Percentiles rank a stretch among this genome's conserved stretches.
Conservation (phyloP, 2,797 vertebrate species). For the Calcarius lapponicus region DNA sequence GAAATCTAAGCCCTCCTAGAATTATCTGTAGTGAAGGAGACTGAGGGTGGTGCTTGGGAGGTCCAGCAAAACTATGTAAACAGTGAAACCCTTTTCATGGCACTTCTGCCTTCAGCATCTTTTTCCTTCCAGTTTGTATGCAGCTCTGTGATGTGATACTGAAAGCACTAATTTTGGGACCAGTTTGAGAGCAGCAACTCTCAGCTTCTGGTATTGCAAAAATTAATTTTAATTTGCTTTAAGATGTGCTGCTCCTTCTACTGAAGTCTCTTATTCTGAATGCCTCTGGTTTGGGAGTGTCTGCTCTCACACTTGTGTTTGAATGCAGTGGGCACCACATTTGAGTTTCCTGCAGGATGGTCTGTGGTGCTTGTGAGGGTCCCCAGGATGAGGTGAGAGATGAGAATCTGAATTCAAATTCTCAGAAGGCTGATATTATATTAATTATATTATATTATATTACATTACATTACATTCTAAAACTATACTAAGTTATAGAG, state of each 20-base stretch:
- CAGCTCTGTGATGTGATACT: background rate
- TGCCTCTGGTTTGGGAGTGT: accelerated
- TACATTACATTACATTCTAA: too few relatives aligned
- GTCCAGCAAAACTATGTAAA: accelerated
- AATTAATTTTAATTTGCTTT: background rate
- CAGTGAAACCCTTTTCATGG: background rate
- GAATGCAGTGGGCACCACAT: too few relatives aligned
- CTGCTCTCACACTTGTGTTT: accelerated
- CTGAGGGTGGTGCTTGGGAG: too few relatives aligned
- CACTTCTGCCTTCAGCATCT: background rate
- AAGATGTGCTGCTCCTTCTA: background rate
- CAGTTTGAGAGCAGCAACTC: background rate
- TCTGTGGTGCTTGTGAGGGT: too few relatives aligned
- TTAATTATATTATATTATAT: too few relatives aligned
- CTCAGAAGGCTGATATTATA: too few relatives aligned
- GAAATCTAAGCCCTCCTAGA: background rate
- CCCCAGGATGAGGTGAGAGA: too few relatives aligned
- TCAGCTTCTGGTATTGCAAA: background rate
- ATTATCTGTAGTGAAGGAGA: background rate
- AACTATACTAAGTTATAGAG: too few relatives aligned
- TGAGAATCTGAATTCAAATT: too few relatives aligned
- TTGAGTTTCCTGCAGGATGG: background rate
- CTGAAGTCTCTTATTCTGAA: background rate
- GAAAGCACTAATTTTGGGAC: background rate
- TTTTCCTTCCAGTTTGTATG: background rate